Evolutionary conservation across 2,888 invertebrate species (phyloP).

Genomic region (Amblyteles armatorius): DNA sequence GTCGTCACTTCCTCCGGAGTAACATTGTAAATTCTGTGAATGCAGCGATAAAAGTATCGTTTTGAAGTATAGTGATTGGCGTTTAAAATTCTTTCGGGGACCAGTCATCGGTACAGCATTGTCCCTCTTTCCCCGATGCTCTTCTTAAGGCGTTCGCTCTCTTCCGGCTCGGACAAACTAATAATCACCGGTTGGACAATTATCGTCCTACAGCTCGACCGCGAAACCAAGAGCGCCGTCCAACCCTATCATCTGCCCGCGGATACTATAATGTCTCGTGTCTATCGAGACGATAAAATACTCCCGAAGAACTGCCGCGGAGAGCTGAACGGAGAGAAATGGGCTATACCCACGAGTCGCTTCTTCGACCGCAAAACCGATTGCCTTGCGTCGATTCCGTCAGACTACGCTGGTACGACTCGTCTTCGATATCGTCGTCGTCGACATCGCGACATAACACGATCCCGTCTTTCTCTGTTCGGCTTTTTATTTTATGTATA

Average conservation of each 20-base stretch:
- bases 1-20: too few relatives aligned
- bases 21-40: too few relatives aligned
- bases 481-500: not conserved
- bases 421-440: constrained; percentile 14
- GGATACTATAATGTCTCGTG: not conserved
- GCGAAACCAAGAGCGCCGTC: constrained; percentile 1
- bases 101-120: not conserved
- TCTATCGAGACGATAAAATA: constrained; percentile 19
- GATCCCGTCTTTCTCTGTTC: constrained; percentile 14
- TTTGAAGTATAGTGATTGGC: not conserved
- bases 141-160: not conserved
- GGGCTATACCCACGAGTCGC: constrained; percentile 21
- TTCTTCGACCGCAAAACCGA: constrained; percentile 68
- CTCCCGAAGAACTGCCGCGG: constrained; percentile 2
- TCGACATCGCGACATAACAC: constrained; percentile 3
- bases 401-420: constrained; percentile 5
- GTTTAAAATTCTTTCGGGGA: not conserved
- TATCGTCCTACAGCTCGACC: not conserved
- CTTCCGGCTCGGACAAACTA: not conserved
- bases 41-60: too few relatives aligned
- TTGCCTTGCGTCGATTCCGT: constrained; percentile 59
- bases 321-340: constrained; percentile 22
- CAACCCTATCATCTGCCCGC: not conserved
- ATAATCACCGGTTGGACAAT: not conserved
- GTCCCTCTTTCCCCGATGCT: not conserved